Base-by-base conservation (phyloP, 64 coral and sea anemone genomes). In the Astreopora myriophthalma region DNA sequence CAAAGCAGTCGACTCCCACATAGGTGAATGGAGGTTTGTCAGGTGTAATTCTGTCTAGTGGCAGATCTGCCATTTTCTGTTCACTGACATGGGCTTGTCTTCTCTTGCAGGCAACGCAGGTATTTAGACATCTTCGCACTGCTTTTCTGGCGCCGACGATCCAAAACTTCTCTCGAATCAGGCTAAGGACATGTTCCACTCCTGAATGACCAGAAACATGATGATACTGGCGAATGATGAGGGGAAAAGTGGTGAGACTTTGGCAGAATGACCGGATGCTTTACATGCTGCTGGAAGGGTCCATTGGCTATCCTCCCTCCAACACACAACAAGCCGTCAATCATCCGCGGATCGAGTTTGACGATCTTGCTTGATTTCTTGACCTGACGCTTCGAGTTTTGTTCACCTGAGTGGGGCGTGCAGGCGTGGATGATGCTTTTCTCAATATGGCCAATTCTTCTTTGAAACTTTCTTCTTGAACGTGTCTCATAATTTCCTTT, bases 381-480 rank as follows among this genome's bases (percentile, higher is more conserved):
- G 51, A 55, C 16, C 13, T 73, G 69, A 73, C 69, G 28, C 69
- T 73, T 73, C 34, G 30, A 73, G 30, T 14, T 73, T 73, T 73
- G 69, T 73, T 30, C 69, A 73, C 69, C 51, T 55, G 51, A 55
- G 51, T 10, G 16, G 51, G 5, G 51, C 3, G 51, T 14, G 51
- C 10, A 55, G 51, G 42, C 42, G 5, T 46, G 42, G 42, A 46
- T 70, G 67, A 70, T 70, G 27, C 69, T 17, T 35, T 73, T 36
- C 32, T 73, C 69, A 73, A 35, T 73, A 55, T 73, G 69, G 31
- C 69, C 69, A 73, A 73, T 73, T 73, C 69, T 17, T 73, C 69
- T 35, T 72, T 16, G 30, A 72, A 72, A 72, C 69, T 33, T 34
- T 72, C 69, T 72, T 72, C 69, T 36, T 72, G 69, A 72, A 72